Percentiles rank a stretch among this genome's conserved stretches.
These are phyloP conservation scores for Tricholauxania praeusta DNA, from an alignment of 2,888 invertebrate genomes.

Conservation along the genomic window DNA sequence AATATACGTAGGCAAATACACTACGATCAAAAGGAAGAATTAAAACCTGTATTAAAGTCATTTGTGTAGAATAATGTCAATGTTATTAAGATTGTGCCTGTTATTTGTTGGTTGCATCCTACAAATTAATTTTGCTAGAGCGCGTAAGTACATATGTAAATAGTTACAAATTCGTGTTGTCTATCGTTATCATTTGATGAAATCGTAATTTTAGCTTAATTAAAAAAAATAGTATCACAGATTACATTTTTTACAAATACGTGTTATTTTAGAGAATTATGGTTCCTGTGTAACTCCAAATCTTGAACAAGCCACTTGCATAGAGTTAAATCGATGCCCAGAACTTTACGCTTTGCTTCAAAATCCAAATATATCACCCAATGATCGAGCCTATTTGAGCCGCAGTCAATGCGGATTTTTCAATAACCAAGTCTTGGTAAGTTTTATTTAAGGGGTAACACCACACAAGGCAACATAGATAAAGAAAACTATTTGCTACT, in stretches of 20 bases:
- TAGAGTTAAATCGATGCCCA: conserved; percentile 51
- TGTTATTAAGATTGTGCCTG: background rate
- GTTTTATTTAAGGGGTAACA: conserved; percentile 16
- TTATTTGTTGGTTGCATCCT: conserved; percentile 6
- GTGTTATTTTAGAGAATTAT: conserved; percentile 46
- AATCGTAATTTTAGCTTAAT: too few relatives aligned
- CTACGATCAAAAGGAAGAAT: too few relatives aligned
- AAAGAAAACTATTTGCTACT: too few relatives aligned
- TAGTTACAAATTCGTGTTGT: too few relatives aligned
- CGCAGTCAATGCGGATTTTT: conserved; percentile 77
- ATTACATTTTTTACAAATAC: too few relatives aligned
- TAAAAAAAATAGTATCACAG: too few relatives aligned
- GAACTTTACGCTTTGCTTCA: conserved; percentile 52
- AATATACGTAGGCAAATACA: too few relatives aligned
- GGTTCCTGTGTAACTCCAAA: conserved; percentile 57
- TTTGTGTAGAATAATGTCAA: background rate
- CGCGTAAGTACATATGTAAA: conserved; percentile 20
- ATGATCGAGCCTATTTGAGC: conserved; percentile 68
- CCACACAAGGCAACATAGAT: too few relatives aligned
- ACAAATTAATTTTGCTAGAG: background rate
- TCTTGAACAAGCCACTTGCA: conserved; percentile 53
- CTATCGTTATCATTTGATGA: too few relatives aligned
- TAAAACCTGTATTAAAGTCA: too few relatives aligned
- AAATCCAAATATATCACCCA: conserved; percentile 40
- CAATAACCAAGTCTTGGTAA: conserved; percentile 60